phyloP scores from a whole-genome alignment of 92 coral and sea anemone genomes.

The Desmophyllum pertusum region DNA sequence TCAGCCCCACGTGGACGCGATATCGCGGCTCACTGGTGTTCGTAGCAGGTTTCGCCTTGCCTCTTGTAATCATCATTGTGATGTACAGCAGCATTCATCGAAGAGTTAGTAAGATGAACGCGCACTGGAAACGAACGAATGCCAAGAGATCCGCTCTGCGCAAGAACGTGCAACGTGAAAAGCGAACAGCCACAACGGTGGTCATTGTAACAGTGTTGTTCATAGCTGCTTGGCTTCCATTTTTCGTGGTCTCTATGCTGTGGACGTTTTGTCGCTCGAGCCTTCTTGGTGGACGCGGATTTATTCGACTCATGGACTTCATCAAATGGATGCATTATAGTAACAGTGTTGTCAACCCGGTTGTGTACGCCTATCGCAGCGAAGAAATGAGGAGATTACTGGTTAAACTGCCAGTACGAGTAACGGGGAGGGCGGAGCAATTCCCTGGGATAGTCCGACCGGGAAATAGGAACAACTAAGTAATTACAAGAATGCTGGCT shows the following conservation, averaged over 20 bases:
- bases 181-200: slow-evolving; percentile 66
- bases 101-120: slow-evolving; percentile 48
- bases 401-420: slow-evolving; percentile 12
- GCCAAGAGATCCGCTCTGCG: slow-evolving; percentile 28
- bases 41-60: slow-evolving; percentile 66
- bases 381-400: slow-evolving; percentile 58
- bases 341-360: slow-evolving; percentile 81
- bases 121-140: slow-evolving; percentile 35
- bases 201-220: slow-evolving; percentile 67
- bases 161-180: slow-evolving; percentile 51
- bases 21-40: slow-evolving; percentile 64
- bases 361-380: slow-evolving; percentile 80
- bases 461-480: not conserved
- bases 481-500: not conserved
- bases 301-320: slow-evolving; percentile 68
- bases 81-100: slow-evolving; percentile 61
- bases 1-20: slow-evolving; percentile 26
- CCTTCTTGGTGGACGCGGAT: slow-evolving; percentile 43
- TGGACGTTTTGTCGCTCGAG: slow-evolving; percentile 48
- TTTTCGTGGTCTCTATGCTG: slow-evolving; percentile 74
- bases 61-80: slow-evolving; percentile 48
- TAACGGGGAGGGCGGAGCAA: slow-evolving; percentile 1
- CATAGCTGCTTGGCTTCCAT: slow-evolving; percentile 76
- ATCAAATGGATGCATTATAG: slow-evolving; percentile 84
- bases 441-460: not conserved